A percentile compares a stretch with the other conserved stretches of the same genome.
These are phyloP conservation scores for Cavia aperea DNA, from an alignment of 2,113 vertebrate species.

Conservation along the genomic window DNA sequence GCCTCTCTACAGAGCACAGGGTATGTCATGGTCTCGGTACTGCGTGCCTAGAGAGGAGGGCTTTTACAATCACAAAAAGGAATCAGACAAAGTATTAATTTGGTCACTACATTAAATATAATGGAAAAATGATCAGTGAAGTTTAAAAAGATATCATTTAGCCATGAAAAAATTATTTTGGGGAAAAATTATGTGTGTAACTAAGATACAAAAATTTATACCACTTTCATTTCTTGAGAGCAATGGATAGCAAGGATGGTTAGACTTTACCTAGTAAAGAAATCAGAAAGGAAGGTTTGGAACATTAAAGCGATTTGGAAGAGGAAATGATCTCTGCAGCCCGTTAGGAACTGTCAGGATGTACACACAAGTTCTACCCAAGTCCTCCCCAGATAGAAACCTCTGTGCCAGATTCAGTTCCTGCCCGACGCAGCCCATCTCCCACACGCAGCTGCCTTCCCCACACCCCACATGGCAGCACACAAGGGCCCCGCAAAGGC, in stretches of 20 bases:
- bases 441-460: not conserved
- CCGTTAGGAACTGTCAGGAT: not conserved
- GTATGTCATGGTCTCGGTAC: not conserved
- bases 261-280: conserved; percentile 32
- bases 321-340: not conserved
- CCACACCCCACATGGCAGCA: not conserved
- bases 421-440: not conserved
- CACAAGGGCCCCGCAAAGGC: not conserved
- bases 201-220: not conserved
- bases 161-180: not conserved
- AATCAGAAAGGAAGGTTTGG: not conserved
- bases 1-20: not conserved
- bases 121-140: conserved; percentile 17
- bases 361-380: not conserved
- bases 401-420: not conserved
- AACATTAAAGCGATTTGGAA: not conserved
- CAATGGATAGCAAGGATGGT: not conserved
- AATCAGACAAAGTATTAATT: not conserved
- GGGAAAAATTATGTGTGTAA: conserved; percentile 5
- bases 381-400: conserved; percentile 4
- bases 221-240: not conserved
- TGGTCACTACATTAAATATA: not conserved
- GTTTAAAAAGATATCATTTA: conserved; percentile 5
- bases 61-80: conserved; percentile 14
- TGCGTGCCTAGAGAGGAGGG: not conserved